These are phyloP conservation scores for Pipa parva DNA, from an alignment of 2,113 vertebrate genomes.

Conservation along the genomic window DNA sequence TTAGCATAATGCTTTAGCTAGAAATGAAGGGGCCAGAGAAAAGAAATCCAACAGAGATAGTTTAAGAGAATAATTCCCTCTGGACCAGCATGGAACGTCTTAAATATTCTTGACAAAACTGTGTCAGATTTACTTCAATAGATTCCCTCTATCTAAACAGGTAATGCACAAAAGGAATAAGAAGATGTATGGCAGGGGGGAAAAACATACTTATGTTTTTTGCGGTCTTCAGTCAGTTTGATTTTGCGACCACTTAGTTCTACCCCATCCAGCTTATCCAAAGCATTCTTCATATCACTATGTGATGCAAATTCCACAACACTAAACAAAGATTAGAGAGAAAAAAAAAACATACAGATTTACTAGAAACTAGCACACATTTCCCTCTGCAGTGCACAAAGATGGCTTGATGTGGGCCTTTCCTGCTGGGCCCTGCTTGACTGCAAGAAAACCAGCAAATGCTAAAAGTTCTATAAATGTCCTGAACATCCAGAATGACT, in stretches of 20 bases:
- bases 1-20: no score
- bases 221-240: constrained; percentile 83
- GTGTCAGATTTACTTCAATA: neutral
- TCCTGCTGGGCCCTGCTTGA: no score
- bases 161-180: neutral
- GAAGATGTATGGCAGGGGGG: no score
- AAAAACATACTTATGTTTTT: constrained; percentile 67
- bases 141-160: rapidly evolving
- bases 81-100: constrained; percentile 10
- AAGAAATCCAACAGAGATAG: no score
- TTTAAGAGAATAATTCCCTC: no score
- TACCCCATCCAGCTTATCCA: constrained; percentile 82
- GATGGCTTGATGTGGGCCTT: no score
- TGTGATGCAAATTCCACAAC: constrained; percentile 89
- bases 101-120: neutral
- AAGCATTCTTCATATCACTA: constrained; percentile 87
- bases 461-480: no score
- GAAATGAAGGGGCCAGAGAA: no score
- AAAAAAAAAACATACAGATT: neutral
- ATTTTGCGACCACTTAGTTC: constrained; percentile 86
- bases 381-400: no score
- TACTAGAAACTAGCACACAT: no score
- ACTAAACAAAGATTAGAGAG: constrained; percentile 52
- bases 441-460: no score
- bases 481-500: no score